These are phyloP conservation scores for Liasis olivaceus DNA, from an alignment of 2,797 vertebrate genomes.

Conservation along the genomic window DNA sequence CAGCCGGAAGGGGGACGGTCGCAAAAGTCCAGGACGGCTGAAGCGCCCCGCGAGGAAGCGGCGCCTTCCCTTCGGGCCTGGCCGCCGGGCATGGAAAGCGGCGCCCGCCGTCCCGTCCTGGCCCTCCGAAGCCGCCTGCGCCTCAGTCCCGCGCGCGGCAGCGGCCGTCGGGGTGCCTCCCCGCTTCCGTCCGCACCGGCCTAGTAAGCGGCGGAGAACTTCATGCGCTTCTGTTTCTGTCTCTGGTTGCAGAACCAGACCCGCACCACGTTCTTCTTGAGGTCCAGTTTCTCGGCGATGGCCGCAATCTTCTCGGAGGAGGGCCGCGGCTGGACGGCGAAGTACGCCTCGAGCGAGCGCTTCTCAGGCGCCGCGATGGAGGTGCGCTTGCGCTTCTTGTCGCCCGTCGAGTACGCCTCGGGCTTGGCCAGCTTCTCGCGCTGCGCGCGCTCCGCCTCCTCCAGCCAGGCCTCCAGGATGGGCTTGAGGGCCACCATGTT, in stretches of 20 bases:
- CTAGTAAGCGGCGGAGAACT: constrained; percentile 91
- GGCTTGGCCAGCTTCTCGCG: constrained; percentile 91
- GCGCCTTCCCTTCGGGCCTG: background rate
- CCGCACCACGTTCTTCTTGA: constrained; percentile 93
- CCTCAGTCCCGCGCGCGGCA: background rate
- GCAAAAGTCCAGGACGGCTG: background rate
- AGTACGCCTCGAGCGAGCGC: constrained; percentile 89
- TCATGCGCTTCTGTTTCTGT: constrained; percentile 96
- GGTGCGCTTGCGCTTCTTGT: constrained; percentile 91
- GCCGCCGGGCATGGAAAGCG: background rate
- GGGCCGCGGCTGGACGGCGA: constrained; percentile 88
- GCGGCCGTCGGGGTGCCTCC: accelerated
- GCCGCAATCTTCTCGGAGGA: constrained; percentile 93
- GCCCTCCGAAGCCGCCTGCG: background rate
- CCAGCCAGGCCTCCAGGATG: constrained; percentile 91
- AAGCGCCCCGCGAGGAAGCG: background rate
- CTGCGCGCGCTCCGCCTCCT: constrained; percentile 90
- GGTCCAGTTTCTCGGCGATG: constrained; percentile 91
- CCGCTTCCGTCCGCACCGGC: background rate
- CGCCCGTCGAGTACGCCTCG: constrained; percentile 86
- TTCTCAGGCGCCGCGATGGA: constrained; percentile 92
- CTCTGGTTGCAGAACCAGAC: constrained; percentile 95
- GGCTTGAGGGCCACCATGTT: constrained; percentile 95
- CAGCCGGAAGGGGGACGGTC: background rate
- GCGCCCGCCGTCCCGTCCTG: background rate